phyloP scores from a whole-genome alignment of 2,888 invertebrate species.

The Caenorhabditis sp. region DNA sequence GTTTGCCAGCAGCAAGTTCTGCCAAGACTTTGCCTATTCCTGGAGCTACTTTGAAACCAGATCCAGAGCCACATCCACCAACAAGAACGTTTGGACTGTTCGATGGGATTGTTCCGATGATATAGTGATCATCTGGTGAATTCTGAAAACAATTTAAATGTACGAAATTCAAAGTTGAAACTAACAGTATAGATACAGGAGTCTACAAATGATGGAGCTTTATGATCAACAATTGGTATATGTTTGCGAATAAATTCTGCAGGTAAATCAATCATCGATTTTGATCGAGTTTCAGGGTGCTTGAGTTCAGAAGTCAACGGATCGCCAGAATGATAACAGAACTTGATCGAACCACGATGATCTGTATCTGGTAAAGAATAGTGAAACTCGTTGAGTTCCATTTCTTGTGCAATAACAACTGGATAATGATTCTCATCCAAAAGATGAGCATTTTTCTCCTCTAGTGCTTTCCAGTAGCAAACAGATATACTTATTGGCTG shows the following conservation, averaged over 20 bases:
- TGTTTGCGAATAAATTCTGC: slow-evolving; percentile 37
- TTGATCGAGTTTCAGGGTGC: slow-evolving; percentile 23
- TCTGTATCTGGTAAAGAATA: slow-evolving; percentile 42
- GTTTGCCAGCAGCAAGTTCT: slow-evolving; percentile 42
- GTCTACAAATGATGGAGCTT: slow-evolving; percentile 34
- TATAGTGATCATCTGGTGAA: slow-evolving; percentile 50
- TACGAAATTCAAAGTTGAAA: neutral
- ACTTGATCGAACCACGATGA: slow-evolving; percentile 45
- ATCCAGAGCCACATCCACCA: slow-evolving; percentile 65
- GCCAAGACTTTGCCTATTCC: slow-evolving; percentile 49
- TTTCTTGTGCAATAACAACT: slow-evolving; percentile 41
- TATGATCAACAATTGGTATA: slow-evolving; percentile 39
- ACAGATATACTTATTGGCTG: slow-evolving; percentile 45
- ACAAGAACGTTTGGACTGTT: slow-evolving; percentile 56
- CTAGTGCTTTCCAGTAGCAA: slow-evolving; percentile 44
- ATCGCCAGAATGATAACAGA: slow-evolving; percentile 40
- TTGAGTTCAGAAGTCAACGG: slow-evolving; percentile 11
- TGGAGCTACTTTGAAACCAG: slow-evolving; percentile 65
- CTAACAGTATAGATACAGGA: slow-evolving; percentile 55
- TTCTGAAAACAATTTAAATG: slow-evolving; percentile 28
- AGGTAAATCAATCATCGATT: slow-evolving; percentile 30
- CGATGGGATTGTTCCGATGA: slow-evolving; percentile 42
- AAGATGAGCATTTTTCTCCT: slow-evolving; percentile 9
- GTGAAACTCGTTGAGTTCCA: slow-evolving; percentile 28
- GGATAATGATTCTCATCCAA: slow-evolving; percentile 40